Evolutionary conservation across 2,888 invertebrate genomes (phyloP).

Genomic region (Drosophila nigricruria): DNA sequence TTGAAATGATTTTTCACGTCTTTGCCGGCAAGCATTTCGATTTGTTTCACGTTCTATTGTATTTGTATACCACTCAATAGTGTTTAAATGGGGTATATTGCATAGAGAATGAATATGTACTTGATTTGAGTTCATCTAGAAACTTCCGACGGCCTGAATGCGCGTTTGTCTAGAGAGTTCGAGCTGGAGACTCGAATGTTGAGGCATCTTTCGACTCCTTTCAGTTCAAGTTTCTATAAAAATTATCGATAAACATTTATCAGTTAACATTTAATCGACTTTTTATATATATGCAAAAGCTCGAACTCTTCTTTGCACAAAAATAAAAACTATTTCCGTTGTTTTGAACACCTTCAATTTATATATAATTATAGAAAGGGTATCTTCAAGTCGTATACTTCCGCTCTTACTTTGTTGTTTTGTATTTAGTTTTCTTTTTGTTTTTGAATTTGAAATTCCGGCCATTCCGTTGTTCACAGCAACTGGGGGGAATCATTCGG

Average conservation of each 20-base stretch:
- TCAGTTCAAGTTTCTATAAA: neutral
- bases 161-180: neutral
- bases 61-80: neutral
- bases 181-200: neutral
- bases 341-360: neutral
- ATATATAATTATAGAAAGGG: neutral
- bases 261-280: neutral
- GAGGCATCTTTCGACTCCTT: neutral
- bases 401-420: slow-evolving; percentile 1
- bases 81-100: neutral
- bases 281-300: no score
- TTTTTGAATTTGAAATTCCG: slow-evolving; percentile 47
- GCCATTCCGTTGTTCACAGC: slow-evolving; percentile 38
- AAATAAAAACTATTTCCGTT: neutral
- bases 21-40: slow-evolving; percentile 27
- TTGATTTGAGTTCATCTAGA: neutral
- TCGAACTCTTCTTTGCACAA: no score
- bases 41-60: neutral
- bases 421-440: slow-evolving; percentile 1
- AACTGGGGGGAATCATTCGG: slow-evolving; percentile 26
- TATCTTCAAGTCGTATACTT: neutral
- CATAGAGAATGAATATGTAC: rapidly evolving
- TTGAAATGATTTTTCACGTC: slow-evolving; percentile 61
- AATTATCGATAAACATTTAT: neutral
- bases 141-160: neutral